Evolutionary conservation across 2,888 invertebrate genomes (phyloP).

Genomic region (Microctonus aethiopoides): DNA sequence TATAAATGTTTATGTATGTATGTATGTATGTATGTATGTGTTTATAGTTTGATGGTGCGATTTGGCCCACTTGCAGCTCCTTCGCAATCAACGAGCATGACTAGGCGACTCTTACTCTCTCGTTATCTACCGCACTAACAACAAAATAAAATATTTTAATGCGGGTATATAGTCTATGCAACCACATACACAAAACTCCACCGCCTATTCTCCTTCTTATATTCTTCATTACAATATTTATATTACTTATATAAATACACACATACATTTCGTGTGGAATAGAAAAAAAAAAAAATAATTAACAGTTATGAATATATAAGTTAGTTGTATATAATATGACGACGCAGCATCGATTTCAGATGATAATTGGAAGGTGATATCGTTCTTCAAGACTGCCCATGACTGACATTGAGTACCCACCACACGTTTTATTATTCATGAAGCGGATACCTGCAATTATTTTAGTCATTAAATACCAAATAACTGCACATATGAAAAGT

Average conservation of each 20-base stretch:
- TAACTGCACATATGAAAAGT: neutral
- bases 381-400: neutral
- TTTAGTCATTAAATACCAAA: slow-evolving; percentile 1
- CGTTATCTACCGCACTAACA: slow-evolving; percentile 3
- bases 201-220: too few relatives aligned
- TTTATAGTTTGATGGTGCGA: slow-evolving; percentile 12
- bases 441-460: neutral
- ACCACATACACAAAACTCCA: too few relatives aligned
- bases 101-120: slow-evolving; percentile 32
- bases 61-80: slow-evolving; percentile 27
- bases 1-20: neutral
- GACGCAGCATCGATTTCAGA: neutral
- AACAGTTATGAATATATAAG: neutral
- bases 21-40: neutral
- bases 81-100: slow-evolving; percentile 32
- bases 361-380: slow-evolving; percentile 21
- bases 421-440: neutral
- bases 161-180: too few relatives aligned
- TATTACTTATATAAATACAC: too few relatives aligned
- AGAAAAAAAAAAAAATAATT: slow-evolving; percentile 1
- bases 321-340: neutral
- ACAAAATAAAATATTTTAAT: too few relatives aligned
- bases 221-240: too few relatives aligned
- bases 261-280: neutral
- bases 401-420: slow-evolving; percentile 1